Percentiles rank a stretch among this genome's conserved stretches.
Conservation (phyloP, 2,797 vertebrate genomes). For the Aplochiton taeniatus region DNA sequence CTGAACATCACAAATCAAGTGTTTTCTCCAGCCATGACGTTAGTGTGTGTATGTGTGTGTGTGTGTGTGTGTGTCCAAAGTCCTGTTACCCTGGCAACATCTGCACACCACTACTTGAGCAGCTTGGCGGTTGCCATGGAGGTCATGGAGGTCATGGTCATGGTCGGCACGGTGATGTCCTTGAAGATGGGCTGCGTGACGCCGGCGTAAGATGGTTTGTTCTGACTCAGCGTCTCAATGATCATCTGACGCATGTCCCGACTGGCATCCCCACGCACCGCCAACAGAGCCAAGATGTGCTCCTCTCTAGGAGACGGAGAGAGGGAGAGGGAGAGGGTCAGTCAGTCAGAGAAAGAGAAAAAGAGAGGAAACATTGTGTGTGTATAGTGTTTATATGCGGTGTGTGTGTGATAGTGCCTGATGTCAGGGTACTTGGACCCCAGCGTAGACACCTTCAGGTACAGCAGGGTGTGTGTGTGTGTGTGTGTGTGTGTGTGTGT, state of each 20-base stretch:
- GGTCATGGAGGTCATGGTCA: constrained; percentile 85
- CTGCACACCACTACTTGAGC: constrained; percentile 77
- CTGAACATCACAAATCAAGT: too few relatives aligned
- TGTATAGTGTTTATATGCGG: neutral
- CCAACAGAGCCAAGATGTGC: constrained; percentile 89
- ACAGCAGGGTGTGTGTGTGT: neutral
- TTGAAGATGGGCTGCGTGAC: constrained; percentile 87
- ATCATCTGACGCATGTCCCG: constrained; percentile 96
- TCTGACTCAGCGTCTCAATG: constrained; percentile 92
- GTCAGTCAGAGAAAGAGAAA: neutral
- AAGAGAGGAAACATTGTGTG: neutral
- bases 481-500: too few relatives aligned
- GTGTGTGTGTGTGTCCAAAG: neutral
- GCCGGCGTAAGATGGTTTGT: constrained; percentile 75
- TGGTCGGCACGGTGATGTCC: constrained; percentile 88
- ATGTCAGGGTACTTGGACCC: constrained; percentile 90
- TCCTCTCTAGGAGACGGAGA: constrained; percentile 81
- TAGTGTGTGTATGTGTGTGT: neutral
- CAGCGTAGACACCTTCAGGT: neutral
- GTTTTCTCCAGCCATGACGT: neutral
- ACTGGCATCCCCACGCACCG: constrained; percentile 90
- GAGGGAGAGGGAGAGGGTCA: neutral
- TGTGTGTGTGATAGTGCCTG: constrained; percentile 28
- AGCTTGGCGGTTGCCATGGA: constrained; percentile 88
- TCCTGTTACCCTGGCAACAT: neutral